A percentile compares a stretch with the other conserved stretches of the same genome.
Conservation (phyloP, 2,888 invertebrate species). For the Mythimna vitellina region DNA sequence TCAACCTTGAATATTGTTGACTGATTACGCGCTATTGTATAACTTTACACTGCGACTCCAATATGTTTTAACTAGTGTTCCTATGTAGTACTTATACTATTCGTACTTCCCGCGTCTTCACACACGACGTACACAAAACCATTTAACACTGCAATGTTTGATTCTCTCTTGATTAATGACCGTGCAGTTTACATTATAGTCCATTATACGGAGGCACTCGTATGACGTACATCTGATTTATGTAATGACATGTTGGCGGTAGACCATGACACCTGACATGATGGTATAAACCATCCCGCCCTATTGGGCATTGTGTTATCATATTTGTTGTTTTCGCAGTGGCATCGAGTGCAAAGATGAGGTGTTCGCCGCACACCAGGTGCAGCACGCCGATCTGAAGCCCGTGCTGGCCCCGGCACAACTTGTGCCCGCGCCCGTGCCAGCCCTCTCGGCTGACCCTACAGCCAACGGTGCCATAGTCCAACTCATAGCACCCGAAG, state of each 20-base stretch:
- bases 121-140: slow-evolving; percentile 67
- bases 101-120: slow-evolving; percentile 70
- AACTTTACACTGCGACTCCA: slow-evolving; percentile 65
- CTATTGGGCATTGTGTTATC: slow-evolving; percentile 69
- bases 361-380: slow-evolving; percentile 93
- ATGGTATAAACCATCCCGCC: slow-evolving; percentile 58
- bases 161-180: slow-evolving; percentile 72
- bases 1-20: slow-evolving; percentile 83
- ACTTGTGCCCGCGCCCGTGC: slow-evolving; percentile 61
- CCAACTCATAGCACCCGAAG: slow-evolving; percentile 79
- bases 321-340: slow-evolving; percentile 89
- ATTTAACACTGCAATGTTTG: slow-evolving; percentile 74
- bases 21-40: slow-evolving; percentile 80
- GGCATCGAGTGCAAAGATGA: slow-evolving; percentile 95
- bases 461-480: slow-evolving; percentile 83
- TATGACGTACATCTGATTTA: slow-evolving; percentile 64
- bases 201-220: slow-evolving; percentile 69
- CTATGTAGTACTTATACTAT: slow-evolving; percentile 67
- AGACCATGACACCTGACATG: slow-evolving; percentile 65
- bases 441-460: slow-evolving; percentile 70
- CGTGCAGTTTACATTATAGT: slow-evolving; percentile 72
- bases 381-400: slow-evolving; percentile 86
- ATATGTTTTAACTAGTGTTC: slow-evolving; percentile 65
- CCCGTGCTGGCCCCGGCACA: slow-evolving; percentile 74
- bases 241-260: slow-evolving; percentile 61